phyloP scores from a whole-genome alignment of 1,140 invertebrate genomes.

The Euura lappo region DNA sequence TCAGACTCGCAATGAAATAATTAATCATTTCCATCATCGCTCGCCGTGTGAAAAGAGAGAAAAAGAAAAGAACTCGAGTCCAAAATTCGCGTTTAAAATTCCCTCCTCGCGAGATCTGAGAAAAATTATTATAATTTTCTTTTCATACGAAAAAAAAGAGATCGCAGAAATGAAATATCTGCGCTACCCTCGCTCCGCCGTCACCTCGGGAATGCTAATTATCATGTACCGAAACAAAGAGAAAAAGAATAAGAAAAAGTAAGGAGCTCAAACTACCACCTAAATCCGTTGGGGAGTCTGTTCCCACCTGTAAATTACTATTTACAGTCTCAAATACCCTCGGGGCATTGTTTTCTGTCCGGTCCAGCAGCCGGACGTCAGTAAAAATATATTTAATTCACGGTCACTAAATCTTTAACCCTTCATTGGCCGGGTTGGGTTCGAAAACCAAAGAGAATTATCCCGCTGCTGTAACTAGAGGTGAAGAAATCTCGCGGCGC shows the following conservation, averaged over 20 bases:
- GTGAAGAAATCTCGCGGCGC: no score
- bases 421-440: not conserved
- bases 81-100: no score
- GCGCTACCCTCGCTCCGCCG: not conserved
- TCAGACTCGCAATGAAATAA: no score
- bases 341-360: not conserved
- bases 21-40: no score
- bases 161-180: no score
- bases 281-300: not conserved
- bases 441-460: not conserved
- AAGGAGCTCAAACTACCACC: not conserved
- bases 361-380: no score
- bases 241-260: not conserved
- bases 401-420: not conserved
- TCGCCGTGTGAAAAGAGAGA: no score
- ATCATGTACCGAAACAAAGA: not conserved
- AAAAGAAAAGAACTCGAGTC: no score
- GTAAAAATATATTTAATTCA: not conserved
- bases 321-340: not conserved
- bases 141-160: no score
- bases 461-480: not conserved
- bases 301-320: constrained; percentile 7
- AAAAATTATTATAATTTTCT: no score
- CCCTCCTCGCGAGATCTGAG: no score
- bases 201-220: not conserved